Evolutionary conservation across 2,113 vertebrate species (phyloP).

Genomic region (Polypterus bichir): DNA sequence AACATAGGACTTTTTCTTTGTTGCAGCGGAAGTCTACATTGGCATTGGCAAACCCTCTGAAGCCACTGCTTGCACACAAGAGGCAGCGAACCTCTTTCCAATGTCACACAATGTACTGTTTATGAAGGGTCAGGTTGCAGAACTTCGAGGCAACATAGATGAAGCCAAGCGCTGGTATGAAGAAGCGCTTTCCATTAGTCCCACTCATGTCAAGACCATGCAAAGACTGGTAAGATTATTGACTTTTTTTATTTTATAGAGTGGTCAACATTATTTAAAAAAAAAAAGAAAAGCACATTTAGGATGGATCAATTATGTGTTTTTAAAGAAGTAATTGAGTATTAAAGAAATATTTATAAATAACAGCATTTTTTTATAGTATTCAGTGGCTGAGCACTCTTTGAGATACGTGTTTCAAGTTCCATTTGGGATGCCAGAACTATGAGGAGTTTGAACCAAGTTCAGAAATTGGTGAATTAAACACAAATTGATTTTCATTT

Average conservation of each 20-base stretch:
- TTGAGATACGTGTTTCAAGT: too few relatives aligned
- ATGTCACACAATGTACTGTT: constrained; percentile 92
- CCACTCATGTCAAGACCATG: constrained; percentile 96
- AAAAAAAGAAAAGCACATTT: too few relatives aligned
- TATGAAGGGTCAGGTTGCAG: constrained; percentile 89
- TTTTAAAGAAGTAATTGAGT: too few relatives aligned
- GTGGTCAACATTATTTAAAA: too few relatives aligned
- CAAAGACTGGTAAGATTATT: constrained; percentile 82
- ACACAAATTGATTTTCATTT: too few relatives aligned
- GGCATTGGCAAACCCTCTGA: constrained; percentile 88
- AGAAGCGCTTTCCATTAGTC: constrained; percentile 93
- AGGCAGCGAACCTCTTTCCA: constrained; percentile 89
- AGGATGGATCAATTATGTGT: too few relatives aligned
- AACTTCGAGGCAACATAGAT: constrained; percentile 79
- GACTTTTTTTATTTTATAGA: neutral
- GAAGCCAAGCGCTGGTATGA: constrained; percentile 96
- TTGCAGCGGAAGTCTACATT: constrained; percentile 86
- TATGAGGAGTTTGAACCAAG: too few relatives aligned
- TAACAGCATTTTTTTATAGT: too few relatives aligned
- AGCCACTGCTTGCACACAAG: constrained; percentile 89
- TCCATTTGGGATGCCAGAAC: too few relatives aligned
- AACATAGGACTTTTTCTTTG: neutral
- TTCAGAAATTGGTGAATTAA: too few relatives aligned
- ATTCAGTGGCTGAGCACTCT: too few relatives aligned
- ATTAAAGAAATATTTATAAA: too few relatives aligned